These are phyloP conservation scores for Anarhynchus alexandrinus DNA, from an alignment of 2,113 vertebrate genomes.

Conservation along the genomic window DNA sequence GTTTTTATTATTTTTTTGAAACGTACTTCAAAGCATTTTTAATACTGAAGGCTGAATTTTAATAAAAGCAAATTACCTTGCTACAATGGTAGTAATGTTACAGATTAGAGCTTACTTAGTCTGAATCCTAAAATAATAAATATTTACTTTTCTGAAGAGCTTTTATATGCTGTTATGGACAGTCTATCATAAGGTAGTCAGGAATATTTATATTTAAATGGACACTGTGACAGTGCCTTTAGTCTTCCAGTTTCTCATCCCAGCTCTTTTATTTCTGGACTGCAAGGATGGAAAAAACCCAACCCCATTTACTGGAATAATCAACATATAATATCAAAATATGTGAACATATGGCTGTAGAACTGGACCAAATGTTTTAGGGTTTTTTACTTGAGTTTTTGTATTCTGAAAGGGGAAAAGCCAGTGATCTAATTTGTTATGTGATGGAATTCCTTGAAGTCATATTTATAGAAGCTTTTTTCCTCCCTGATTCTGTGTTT, in stretches of 20 bases:
- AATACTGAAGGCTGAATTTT: background rate
- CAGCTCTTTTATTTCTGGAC: background rate
- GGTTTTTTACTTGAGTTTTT: background rate
- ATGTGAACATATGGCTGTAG: background rate
- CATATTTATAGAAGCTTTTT: background rate
- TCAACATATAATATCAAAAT: background rate
- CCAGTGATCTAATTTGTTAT: background rate
- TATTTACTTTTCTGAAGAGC: background rate
- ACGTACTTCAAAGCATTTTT: conserved; percentile 27
- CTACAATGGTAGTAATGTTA: background rate
- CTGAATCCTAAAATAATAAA: background rate
- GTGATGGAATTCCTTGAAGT: background rate
- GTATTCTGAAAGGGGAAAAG: background rate
- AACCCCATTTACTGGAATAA: background rate
- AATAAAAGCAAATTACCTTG: conserved; percentile 3
- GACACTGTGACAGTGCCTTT: background rate
- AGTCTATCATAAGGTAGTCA: background rate
- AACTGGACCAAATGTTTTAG: background rate
- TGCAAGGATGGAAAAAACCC: background rate
- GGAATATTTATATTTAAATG: background rate
- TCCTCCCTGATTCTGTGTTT: background rate
- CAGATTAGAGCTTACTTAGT: background rate
- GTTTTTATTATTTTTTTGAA: background rate
- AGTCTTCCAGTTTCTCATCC: background rate
- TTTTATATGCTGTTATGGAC: background rate